Base-by-base conservation (phyloP, 2,113 vertebrate genomes). In the Tricholaema leucomelas region DNA sequence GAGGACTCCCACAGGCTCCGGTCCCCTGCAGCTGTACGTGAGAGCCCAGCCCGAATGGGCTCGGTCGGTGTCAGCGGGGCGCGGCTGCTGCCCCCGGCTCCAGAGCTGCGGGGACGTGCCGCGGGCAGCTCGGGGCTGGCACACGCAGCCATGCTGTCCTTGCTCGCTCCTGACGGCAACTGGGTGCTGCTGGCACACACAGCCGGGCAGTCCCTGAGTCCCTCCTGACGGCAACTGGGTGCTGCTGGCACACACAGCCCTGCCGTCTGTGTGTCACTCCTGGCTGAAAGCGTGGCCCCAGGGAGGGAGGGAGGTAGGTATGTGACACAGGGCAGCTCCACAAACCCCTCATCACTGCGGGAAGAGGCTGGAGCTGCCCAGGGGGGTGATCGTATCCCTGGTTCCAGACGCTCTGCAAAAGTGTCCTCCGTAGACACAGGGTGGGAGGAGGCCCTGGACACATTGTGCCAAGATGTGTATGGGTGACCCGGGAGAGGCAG, bases 11-110 rank as follows among this genome's bases (percentile, higher is more conserved):
- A 2, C 16, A 25, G 81, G 81, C 82, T 54, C 74, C 5, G 38
- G 50, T 87, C 35, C n/a, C 36, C 92, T 55, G 92, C 83, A 90
- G 94, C 58, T 42, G 27, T 52, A 74, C 71, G 87, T 52, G 91
- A 74, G 79, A 66, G 79, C 89, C 35, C 82, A 6, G 56, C 86
- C 64, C 3, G n/a, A 15, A 0, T 4, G 9, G 52, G 89, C 67
- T 33, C 52, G 8, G 48, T 58, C 44, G 4, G 59, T 25, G 27
- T 56, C 79, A 1, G 1, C 44, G 58, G 84, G 42, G 28, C 38
- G 35, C 50, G 50, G 76, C 21, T 52, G 71, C 55, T 81, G 3
- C 38, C 64, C 8, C 54, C 77, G 8, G 64, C 15, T 21, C 27
- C 31, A 18, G 19, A 1, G 61, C 5, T 15, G 50, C 42, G 1